phyloP scores from a whole-genome alignment of 2,113 vertebrate species.

The Rhynchomys soricoides region DNA sequence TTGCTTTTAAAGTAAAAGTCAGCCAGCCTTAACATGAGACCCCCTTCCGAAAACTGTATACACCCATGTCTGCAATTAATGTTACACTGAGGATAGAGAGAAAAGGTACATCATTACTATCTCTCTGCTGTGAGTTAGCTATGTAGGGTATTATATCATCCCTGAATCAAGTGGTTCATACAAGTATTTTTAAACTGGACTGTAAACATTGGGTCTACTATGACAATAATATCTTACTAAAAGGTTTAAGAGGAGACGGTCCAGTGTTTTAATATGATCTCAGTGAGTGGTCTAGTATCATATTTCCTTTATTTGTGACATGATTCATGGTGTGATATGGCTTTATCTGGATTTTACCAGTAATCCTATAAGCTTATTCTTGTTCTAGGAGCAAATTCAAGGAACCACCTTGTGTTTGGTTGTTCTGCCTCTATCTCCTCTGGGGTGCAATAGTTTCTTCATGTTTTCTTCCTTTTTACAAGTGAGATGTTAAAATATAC shows the following conservation, averaged over 20 bases:
- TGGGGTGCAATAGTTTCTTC: background rate
- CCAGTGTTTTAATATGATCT: background rate
- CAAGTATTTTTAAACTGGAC: background rate
- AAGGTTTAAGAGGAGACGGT: background rate
- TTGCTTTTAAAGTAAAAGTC: background rate
- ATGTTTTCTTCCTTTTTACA: background rate
- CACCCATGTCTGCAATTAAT: background rate
- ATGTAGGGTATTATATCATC: background rate
- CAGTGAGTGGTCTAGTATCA: background rate
- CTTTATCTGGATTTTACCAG: background rate
- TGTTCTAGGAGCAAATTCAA: background rate
- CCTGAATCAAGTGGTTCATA: background rate
- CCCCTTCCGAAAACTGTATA: background rate
- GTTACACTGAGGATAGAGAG: background rate
- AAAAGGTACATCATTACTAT: rapidly evolving
- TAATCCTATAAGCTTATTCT: background rate
- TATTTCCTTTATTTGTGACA: background rate
- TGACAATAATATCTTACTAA: background rate
- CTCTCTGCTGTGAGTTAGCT: background rate
- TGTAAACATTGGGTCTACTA: background rate
- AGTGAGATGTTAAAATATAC: background rate
- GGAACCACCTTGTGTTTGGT: background rate
- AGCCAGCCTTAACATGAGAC: background rate
- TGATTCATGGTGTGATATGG: background rate
- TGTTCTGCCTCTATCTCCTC: background rate